Conservation (phyloP, 2,113 vertebrate genomes). For the Capreolus pygargus region DNA sequence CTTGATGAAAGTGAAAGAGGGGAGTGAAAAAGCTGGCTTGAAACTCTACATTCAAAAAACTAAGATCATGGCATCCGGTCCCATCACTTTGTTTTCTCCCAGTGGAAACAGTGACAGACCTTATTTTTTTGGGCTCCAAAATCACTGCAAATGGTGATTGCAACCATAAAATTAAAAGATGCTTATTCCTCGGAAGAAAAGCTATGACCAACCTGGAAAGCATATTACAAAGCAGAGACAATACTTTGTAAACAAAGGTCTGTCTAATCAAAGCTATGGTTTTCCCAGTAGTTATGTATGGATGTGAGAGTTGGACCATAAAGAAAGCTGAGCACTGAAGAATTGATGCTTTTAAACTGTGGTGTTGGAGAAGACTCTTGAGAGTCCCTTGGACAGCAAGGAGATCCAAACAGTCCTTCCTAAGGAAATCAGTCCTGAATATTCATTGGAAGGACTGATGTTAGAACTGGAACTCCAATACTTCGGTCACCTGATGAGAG, state of each 20-base stretch:
- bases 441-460: not conserved
- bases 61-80: not conserved
- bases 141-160: not conserved
- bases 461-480: not conserved
- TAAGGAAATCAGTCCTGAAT: not conserved
- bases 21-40: not conserved
- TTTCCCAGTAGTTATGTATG: not conserved
- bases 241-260: not conserved
- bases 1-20: not conserved
- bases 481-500: not conserved
- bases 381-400: not conserved
- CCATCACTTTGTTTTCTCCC: not conserved
- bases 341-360: not conserved
- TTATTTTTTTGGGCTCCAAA: not conserved
- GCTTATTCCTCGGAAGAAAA: not conserved
- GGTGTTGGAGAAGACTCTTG: not conserved
- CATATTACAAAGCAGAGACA: not conserved
- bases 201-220: not conserved
- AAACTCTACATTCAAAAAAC: not conserved
- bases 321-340: not conserved
- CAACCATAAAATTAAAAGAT: not conserved
- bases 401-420: not conserved
- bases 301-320: not conserved
- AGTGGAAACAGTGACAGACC: not conserved
- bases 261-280: not conserved